phyloP scores from a whole-genome alignment of 2,888 invertebrate species.

The Pandemis cinnamomeana region DNA sequence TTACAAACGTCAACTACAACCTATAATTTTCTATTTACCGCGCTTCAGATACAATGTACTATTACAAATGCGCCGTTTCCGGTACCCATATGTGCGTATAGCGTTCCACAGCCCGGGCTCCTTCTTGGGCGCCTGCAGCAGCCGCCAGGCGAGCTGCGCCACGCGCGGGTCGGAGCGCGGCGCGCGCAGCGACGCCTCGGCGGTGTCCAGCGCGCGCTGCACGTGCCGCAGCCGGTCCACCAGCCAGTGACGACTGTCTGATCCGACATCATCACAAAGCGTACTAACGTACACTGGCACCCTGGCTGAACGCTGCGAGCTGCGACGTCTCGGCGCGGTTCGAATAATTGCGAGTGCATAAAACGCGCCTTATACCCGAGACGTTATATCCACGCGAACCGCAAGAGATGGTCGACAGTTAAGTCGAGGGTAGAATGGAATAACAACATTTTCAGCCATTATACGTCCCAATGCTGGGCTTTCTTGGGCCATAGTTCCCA shows the following conservation, averaged over 20 bases:
- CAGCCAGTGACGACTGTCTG: conserved; percentile 76
- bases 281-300: conserved; percentile 43
- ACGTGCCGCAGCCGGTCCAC: conserved; percentile 69
- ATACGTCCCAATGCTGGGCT: too few species aligned
- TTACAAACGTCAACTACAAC: too few species aligned
- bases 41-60: not conserved
- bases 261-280: conserved; percentile 58
- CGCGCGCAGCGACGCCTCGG: conserved; percentile 55
- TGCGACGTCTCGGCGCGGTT: too few species aligned
- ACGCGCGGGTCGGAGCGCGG: conserved; percentile 65
- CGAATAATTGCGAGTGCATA: too few species aligned
- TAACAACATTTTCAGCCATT: too few species aligned
- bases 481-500: too few species aligned
- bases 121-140: conserved; percentile 31
- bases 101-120: not conserved
- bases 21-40: too few species aligned
- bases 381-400: too few species aligned
- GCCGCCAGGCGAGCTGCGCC: conserved; percentile 52
- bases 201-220: conserved; percentile 54
- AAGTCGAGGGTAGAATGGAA: too few species aligned
- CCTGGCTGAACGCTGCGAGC: too few species aligned
- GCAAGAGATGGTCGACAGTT: too few species aligned
- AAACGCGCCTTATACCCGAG: too few species aligned
- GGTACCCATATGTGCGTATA: not conserved
- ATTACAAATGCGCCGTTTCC: not conserved